phyloP scores from a whole-genome alignment of 2,113 vertebrate genomes.

The Macrotus californicus region DNA sequence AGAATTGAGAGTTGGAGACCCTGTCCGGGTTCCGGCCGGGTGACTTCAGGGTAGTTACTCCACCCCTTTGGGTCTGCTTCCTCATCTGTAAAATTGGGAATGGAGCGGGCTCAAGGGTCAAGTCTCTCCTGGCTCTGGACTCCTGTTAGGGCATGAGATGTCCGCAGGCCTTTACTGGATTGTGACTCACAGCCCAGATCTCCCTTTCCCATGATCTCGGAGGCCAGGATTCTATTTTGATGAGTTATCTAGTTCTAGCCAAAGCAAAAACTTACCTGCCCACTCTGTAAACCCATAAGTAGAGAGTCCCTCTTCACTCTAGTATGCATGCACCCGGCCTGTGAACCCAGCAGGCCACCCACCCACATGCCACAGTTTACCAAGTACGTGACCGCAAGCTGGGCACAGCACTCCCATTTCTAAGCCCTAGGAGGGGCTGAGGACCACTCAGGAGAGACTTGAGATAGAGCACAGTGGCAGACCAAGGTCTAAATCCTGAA shows the following conservation, averaged over 20 bases:
- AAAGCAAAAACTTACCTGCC: constrained; percentile 3
- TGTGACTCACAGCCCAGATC: not conserved
- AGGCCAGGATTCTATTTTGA: not conserved
- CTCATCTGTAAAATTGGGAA: constrained; percentile 43
- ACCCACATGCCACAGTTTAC: not conserved
- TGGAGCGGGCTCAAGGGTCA: not conserved
- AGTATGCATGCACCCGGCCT: not conserved
- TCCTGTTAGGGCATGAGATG: not conserved
- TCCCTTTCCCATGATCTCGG: not conserved
- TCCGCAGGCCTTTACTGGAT: not conserved
- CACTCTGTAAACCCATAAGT: not conserved
- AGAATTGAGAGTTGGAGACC: not conserved
- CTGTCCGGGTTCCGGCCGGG: not conserved
- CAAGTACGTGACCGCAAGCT: not conserved
- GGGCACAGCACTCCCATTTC: not conserved
- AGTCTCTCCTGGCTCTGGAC: not conserved
- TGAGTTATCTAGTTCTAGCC: not conserved
- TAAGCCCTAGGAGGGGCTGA: not conserved
- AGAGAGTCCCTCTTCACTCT: not conserved
- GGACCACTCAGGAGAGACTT: not conserved
- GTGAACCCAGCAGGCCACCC: not conserved
- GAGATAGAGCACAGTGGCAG: not conserved
- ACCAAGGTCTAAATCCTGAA: not conserved
- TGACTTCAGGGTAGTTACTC: not conserved
- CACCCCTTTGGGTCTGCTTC: not conserved